phyloP scores from a whole-genome alignment of 2,113 vertebrate genomes.

The Galeopterus variegatus region DNA sequence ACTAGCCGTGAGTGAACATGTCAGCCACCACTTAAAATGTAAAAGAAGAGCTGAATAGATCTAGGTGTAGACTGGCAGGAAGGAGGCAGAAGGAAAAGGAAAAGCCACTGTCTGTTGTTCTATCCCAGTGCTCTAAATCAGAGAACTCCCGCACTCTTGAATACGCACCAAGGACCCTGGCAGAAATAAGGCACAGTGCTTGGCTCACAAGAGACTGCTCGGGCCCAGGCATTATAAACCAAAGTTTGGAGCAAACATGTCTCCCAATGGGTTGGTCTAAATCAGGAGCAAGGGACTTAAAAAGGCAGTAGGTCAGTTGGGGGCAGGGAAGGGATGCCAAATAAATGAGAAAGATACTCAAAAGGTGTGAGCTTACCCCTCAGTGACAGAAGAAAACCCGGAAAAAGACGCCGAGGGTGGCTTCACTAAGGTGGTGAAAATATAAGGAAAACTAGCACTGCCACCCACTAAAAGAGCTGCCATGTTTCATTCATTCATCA shows the following conservation, averaged over 20 bases:
- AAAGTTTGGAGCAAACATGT: not conserved
- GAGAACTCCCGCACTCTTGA: not conserved
- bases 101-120: not conserved
- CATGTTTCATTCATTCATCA: not conserved
- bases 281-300: not conserved
- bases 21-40: not conserved
- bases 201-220: not conserved
- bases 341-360: not conserved
- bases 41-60: not conserved
- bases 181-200: not conserved
- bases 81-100: not conserved
- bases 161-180: not conserved
- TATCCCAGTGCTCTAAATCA: not conserved
- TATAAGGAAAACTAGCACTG: not conserved
- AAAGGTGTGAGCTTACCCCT: not conserved
- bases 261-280: not conserved
- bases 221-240: not conserved
- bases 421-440: not conserved
- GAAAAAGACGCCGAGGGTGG: not conserved
- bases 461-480: not conserved
- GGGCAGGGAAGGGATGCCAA: not conserved
- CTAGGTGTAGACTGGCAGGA: not conserved
- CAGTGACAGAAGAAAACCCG: not conserved
- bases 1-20: not conserved
- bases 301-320: not conserved